These are phyloP conservation scores for Drosophila neoperkinsi DNA, from an alignment of 2,888 invertebrate species.

Conservation along the genomic window DNA sequence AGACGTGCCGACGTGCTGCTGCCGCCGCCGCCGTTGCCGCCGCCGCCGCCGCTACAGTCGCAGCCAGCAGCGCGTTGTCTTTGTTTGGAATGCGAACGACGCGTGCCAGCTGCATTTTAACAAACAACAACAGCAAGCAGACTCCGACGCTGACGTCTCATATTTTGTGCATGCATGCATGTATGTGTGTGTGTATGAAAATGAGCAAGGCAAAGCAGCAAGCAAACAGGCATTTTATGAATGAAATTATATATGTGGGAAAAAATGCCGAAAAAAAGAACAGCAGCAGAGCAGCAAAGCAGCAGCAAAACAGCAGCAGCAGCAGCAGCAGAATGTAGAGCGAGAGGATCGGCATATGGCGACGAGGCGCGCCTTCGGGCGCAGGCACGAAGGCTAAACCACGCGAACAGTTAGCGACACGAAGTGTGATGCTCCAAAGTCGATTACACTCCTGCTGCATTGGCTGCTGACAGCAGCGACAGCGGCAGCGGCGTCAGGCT, in stretches of 20 bases:
- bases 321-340: constrained; percentile 18
- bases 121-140: constrained; percentile 25
- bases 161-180: neutral
- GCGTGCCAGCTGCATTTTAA: constrained; percentile 49
- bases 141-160: constrained; percentile 30
- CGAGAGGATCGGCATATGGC: constrained; percentile 2
- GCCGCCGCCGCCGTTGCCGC: constrained; percentile 7
- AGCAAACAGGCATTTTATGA: constrained; percentile 65
- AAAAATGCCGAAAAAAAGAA: constrained; percentile 48
- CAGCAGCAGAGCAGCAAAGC: constrained; percentile 3
- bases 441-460: constrained; percentile 34
- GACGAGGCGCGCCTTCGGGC: neutral
- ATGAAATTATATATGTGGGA: constrained; percentile 68
- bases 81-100: constrained; percentile 51
- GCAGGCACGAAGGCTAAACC: constrained; percentile 33
- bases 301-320: constrained; percentile 12
- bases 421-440: constrained; percentile 35
- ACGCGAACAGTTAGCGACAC: constrained; percentile 26
- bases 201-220: constrained; percentile 21
- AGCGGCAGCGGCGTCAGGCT: constrained; percentile 32
- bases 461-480: constrained; percentile 21
- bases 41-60: constrained; percentile 9
- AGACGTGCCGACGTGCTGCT: constrained; percentile 57
- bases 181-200: constrained; percentile 46
- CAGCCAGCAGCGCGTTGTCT: constrained; percentile 12